These are phyloP conservation scores for Euplagia quadripunctaria DNA, from an alignment of 2,888 invertebrate genomes.

Conservation along the genomic window DNA sequence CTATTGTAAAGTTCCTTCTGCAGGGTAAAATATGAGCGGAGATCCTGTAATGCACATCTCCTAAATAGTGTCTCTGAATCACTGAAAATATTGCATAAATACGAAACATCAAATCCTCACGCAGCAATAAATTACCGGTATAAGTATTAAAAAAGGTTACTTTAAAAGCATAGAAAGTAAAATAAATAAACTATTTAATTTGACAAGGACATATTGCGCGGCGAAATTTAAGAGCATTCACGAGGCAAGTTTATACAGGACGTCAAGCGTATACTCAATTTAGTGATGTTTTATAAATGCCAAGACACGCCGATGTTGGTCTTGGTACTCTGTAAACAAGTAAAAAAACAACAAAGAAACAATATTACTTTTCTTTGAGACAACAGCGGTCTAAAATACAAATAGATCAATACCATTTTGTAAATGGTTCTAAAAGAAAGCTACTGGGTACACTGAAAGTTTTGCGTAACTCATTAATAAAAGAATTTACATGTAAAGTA, in stretches of 20 bases:
- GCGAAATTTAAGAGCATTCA: conserved; percentile 25
- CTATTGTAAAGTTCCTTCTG: no score
- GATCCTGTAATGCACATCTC: no score
- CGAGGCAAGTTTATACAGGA: conserved; percentile 30
- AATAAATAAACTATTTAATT: not conserved
- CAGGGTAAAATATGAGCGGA: no score
- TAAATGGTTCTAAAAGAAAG: conserved; percentile 39
- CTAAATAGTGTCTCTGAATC: no score
- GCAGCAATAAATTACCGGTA: not conserved
- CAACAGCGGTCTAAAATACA: conserved; percentile 46
- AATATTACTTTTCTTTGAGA: conserved; percentile 51
- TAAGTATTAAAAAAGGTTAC: not conserved
- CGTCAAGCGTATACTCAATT: conserved; percentile 42
- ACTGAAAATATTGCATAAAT: no score
- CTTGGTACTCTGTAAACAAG: conserved; percentile 42
- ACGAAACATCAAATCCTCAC: not conserved
- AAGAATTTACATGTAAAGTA: no score
- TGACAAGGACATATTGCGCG: conserved; percentile 17
- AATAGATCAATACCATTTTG: conserved; percentile 42
- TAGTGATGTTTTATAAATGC: conserved; percentile 46
- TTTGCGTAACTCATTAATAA: no score
- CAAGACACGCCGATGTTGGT: conserved; percentile 39
- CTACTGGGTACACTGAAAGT: no score
- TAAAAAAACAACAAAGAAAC: conserved; percentile 46
- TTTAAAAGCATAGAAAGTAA: not conserved